Percentiles rank a stretch among this genome's conserved stretches.
Conservation (phyloP, 2,113 vertebrate species). For the Corythaeola cristata region DNA sequence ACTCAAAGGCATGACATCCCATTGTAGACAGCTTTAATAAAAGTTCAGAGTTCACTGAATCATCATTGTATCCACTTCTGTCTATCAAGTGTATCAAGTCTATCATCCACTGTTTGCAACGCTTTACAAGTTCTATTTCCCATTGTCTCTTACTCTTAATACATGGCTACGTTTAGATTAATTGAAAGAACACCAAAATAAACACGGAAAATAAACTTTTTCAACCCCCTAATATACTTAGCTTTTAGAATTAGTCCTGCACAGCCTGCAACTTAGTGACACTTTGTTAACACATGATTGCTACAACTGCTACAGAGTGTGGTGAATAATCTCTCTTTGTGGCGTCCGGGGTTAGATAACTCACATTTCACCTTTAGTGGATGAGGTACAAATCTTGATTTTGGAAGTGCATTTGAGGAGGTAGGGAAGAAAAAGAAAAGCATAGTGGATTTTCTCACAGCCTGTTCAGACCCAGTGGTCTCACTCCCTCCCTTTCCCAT, state of each 20-base stretch:
- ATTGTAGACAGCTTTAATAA: constrained; percentile 4
- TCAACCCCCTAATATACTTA: not conserved
- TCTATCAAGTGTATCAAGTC: not conserved
- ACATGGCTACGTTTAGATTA: not conserved
- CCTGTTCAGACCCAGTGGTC: not conserved
- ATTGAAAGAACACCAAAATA: not conserved
- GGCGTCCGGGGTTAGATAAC: not conserved
- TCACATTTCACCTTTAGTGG: not conserved
- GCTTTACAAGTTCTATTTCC: not conserved
- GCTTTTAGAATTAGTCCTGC: not conserved
- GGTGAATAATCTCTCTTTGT: not conserved
- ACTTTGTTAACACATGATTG: not conserved
- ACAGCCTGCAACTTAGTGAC: not conserved
- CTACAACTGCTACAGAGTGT: not conserved
- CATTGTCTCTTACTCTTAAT: not conserved
- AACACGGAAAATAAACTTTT: not conserved
- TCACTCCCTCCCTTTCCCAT: not conserved
- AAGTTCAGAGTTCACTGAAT: not conserved
- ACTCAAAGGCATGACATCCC: not conserved
- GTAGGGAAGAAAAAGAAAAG: not conserved
- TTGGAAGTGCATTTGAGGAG: not conserved
- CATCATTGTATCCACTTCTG: not conserved
- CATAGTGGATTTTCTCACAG: not conserved
- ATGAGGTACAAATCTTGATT: not conserved
- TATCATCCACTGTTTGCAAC: not conserved